These are phyloP conservation scores for Drosophila mojavensis DNA, from an alignment of 1,140 invertebrate species.

Conservation along the genomic window DNA sequence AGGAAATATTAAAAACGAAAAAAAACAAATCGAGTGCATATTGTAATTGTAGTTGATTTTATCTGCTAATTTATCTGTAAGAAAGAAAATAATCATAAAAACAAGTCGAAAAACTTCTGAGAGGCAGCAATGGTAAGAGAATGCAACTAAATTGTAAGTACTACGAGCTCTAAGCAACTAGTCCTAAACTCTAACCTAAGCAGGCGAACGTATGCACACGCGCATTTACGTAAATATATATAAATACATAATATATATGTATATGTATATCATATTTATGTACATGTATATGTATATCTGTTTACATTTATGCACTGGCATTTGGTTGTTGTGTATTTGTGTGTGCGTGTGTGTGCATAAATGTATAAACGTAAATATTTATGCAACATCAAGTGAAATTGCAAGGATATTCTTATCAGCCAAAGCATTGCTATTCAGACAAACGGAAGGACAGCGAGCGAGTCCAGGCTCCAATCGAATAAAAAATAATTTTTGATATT, in stretches of 20 bases:
- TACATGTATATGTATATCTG: too few species aligned
- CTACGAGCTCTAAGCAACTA: constrained; percentile 72
- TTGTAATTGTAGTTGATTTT: constrained; percentile 77
- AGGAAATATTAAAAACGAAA: constrained; percentile 5
- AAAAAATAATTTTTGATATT: constrained; percentile 29
- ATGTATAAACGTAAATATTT: constrained; percentile 73
- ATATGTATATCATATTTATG: too few species aligned
- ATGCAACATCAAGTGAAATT: constrained; percentile 64
- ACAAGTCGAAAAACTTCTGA: constrained; percentile 21
- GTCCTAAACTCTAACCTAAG: constrained; percentile 45
- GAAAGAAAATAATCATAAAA: constrained; percentile 13
- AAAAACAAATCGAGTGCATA: constrained; percentile 48
- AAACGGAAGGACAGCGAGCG: not conserved
- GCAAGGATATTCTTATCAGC: constrained; percentile 55
- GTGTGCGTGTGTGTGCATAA: constrained; percentile 56
- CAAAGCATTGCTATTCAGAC: not conserved
- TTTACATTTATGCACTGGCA: constrained; percentile 6
- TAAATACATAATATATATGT: too few species aligned
- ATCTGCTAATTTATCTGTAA: constrained; percentile 60
- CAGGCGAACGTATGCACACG: not conserved
- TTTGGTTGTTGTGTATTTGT: constrained; percentile 23
- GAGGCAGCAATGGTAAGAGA: constrained; percentile 4
- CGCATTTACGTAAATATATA: not conserved
- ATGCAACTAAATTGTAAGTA: constrained; percentile 59
- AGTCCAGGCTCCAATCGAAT: constrained; percentile 8